A percentile compares a stretch with the other conserved stretches of the same genome.
Evolutionary conservation across 1,140 invertebrate genomes (phyloP).

Genomic region (Neodiprion virginianus): DNA sequence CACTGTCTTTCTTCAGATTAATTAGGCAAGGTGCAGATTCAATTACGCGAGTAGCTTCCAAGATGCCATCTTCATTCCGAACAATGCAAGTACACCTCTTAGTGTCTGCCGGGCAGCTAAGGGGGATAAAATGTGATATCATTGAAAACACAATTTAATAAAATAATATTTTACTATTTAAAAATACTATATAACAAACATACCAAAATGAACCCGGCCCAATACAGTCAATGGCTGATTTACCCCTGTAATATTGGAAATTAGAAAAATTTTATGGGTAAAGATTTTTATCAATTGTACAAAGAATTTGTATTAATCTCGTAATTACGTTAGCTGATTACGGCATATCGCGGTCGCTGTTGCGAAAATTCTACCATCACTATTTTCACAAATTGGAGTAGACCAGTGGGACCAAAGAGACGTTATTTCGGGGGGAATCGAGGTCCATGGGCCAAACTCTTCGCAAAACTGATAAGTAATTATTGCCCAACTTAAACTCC

Average conservation of each 20-base stretch:
- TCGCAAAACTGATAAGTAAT: slow-evolving; percentile 30
- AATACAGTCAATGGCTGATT: slow-evolving; percentile 25
- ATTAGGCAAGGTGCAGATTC: slow-evolving; percentile 26
- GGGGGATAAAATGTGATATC: slow-evolving; percentile 15
- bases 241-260: slow-evolving; percentile 12
- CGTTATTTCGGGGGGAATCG: slow-evolving; percentile 21
- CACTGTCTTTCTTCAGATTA: background rate
- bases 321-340: slow-evolving; percentile 35
- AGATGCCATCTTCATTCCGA: slow-evolving; percentile 22
- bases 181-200: background rate
- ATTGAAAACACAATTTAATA: background rate
- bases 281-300: background rate
- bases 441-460: slow-evolving; percentile 29
- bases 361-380: slow-evolving; percentile 25
- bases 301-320: background rate
- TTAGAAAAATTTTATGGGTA: background rate
- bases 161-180: no score
- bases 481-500: no score
- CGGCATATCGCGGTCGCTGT: slow-evolving; percentile 24
- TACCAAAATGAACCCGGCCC: slow-evolving; percentile 30
- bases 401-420: slow-evolving; percentile 31
- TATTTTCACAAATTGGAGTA: slow-evolving; percentile 26
- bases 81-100: slow-evolving; percentile 29
- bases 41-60: slow-evolving; percentile 28
- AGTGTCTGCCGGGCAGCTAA: slow-evolving; percentile 24